A percentile compares a stretch with the other conserved stretches of the same genome.
Conservation (phyloP, 2,888 invertebrate species). For the Cryptus viduatorius region DNA sequence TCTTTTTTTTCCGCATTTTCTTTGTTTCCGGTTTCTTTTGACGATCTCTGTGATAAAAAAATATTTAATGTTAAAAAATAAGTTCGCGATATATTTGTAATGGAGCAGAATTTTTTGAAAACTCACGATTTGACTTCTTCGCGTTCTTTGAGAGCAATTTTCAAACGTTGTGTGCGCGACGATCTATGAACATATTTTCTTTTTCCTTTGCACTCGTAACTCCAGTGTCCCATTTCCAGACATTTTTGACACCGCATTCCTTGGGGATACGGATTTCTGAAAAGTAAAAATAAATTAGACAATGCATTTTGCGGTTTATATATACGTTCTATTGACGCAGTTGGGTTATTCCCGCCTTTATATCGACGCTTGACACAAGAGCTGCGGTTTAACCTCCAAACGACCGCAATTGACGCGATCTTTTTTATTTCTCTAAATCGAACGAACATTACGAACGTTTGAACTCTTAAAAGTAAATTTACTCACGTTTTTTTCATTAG, state of each 20-base stretch:
- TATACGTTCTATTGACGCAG: not conserved
- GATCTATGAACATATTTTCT: conserved; percentile 94
- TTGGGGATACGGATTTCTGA: conserved; percentile 88
- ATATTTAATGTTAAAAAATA: not conserved
- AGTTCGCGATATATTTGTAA: not conserved
- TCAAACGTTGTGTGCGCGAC: conserved; percentile 93
- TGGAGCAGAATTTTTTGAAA: not conserved
- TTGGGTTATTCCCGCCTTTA: not conserved
- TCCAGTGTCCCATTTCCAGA: conserved; percentile 96
- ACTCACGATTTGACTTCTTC: conserved; percentile 82
- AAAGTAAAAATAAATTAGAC: conserved; percentile 9
- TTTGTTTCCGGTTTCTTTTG: conserved; percentile 61
- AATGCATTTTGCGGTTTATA: not conserved
- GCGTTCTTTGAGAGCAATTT: conserved; percentile 88
- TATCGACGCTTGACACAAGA: not conserved
- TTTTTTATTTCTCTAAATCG: not conserved
- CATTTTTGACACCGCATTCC: conserved; percentile 96
- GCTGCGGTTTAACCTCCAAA: not conserved
- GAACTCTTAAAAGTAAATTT: conserved; percentile 15
- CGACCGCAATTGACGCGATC: not conserved
- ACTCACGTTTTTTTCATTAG: conserved; percentile 76
- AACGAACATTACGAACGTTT: not conserved
- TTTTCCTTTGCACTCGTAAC: conserved; percentile 96
- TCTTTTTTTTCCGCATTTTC: conserved; percentile 73
- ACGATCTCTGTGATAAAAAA: conserved; percentile 68